Evolutionary conservation across 2,113 vertebrate genomes (phyloP).

Genomic region (Oncorhynchus kisutch): DNA sequence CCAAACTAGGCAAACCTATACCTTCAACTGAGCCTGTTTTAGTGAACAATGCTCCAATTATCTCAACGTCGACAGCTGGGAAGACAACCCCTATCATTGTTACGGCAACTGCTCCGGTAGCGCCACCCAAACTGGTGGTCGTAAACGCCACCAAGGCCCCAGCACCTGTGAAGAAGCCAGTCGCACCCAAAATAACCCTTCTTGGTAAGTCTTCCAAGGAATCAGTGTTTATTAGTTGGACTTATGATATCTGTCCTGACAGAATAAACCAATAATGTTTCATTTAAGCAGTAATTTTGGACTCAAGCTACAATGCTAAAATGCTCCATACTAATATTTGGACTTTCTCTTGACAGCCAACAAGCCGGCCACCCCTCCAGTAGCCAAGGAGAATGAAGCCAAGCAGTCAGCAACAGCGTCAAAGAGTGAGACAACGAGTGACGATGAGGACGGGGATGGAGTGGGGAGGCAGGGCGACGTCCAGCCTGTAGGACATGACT

Average conservation of each 20-base stretch:
- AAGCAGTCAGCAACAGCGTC: conserved; percentile 23
- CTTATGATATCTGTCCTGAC: neutral
- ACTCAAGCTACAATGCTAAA: neutral
- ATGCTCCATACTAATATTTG: neutral
- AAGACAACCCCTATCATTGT: conserved; percentile 39
- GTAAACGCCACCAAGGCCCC: conserved; percentile 29
- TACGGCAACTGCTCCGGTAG: conserved; percentile 18
- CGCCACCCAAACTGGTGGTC: conserved; percentile 35
- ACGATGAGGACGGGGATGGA: conserved; percentile 56
- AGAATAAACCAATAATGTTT: neutral
- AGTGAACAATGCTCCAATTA: conserved; percentile 63
- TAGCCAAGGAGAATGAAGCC: conserved; percentile 50
- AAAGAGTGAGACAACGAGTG: conserved; percentile 54
- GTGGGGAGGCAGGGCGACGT: conserved; percentile 56
- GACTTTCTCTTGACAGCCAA: conserved; percentile 41
- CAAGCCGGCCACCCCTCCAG: conserved; percentile 49
- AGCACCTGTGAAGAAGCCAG: conserved; percentile 51
- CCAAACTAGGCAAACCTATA: conserved; percentile 83
- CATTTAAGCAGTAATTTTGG: neutral
- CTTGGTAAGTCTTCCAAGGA: conserved; percentile 59
- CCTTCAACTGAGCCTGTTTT: conserved; percentile 76
- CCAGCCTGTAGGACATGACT: conserved; percentile 73
- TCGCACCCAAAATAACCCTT: conserved; percentile 54
- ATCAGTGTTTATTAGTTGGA: neutral
- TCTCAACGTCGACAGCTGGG: conserved; percentile 62